Evolutionary conservation across 2,888 invertebrate genomes (phyloP).

Genomic region (Caenorhabditis zanzibari): DNA sequence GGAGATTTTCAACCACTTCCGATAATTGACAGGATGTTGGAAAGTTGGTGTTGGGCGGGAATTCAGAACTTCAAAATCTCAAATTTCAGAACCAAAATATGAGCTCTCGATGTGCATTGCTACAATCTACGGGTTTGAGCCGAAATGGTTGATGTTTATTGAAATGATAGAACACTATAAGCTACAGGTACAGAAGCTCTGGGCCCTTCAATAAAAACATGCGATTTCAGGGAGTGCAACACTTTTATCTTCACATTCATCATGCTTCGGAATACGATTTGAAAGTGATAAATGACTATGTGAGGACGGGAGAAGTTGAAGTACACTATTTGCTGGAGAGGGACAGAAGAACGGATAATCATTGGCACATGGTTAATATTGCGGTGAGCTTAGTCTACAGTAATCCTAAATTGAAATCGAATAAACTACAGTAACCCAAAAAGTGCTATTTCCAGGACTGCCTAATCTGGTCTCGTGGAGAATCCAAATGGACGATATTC

Average conservation of each 20-base stretch:
- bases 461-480: slow-evolving; percentile 2
- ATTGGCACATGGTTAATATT: slow-evolving; percentile 43
- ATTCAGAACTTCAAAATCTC: not conserved
- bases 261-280: slow-evolving; percentile 32
- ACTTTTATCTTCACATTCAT: slow-evolving; percentile 50
- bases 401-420: no score
- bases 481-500: slow-evolving; percentile 53
- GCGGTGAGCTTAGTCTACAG: no score
- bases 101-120: slow-evolving; percentile 54
- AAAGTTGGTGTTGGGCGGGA: slow-evolving; percentile 11
- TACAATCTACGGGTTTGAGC: slow-evolving; percentile 44
- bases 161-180: slow-evolving; percentile 58
- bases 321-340: slow-evolving; percentile 33
- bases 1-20: slow-evolving; percentile 28
- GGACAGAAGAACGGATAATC: slow-evolving; percentile 17
- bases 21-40: slow-evolving; percentile 25
- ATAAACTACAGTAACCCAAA: not conserved
- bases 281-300: slow-evolving; percentile 41
- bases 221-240: slow-evolving; percentile 37
- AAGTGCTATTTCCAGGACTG: slow-evolving; percentile 40
- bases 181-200: slow-evolving; percentile 20
- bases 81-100: slow-evolving; percentile 31
- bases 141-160: slow-evolving; percentile 58
- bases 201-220: not conserved
- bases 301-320: slow-evolving; percentile 51